Conservation (phyloP, 2,113 vertebrate genomes). For the Petromus typicus region DNA sequence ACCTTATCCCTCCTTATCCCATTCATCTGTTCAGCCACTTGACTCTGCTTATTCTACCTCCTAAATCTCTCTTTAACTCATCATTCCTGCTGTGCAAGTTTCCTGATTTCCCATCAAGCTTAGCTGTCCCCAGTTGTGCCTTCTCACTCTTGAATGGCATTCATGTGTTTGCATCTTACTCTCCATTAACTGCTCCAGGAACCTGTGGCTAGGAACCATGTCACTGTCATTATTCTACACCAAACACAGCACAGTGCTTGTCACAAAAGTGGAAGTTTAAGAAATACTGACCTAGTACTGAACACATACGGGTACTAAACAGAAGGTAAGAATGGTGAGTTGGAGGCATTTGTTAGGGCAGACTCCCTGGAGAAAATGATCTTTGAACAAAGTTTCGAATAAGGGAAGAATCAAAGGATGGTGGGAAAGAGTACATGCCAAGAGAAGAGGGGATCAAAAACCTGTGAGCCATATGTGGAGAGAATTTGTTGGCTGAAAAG, state of each 20-base stretch:
- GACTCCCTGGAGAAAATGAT: neutral
- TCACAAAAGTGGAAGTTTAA: neutral
- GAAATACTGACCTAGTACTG: neutral
- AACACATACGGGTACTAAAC: neutral
- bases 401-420: neutral
- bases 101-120: neutral
- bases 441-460: neutral
- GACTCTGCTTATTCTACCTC: neutral
- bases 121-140: neutral
- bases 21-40: neutral
- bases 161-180: slow-evolving; percentile 7
- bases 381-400: neutral
- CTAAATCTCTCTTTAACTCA: neutral
- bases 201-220: neutral
- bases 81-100: neutral
- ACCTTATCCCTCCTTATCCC: neutral
- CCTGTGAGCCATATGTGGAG: neutral
- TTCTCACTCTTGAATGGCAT: slow-evolving; percentile 30
- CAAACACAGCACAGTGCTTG: neutral
- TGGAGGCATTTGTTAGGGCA: neutral
- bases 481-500: neutral
- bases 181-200: neutral
- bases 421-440: neutral
- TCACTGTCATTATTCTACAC: neutral
- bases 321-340: neutral